These are phyloP conservation scores for Stegana nigrithorax DNA, from an alignment of 2,888 invertebrate species.

Conservation along the genomic window DNA sequence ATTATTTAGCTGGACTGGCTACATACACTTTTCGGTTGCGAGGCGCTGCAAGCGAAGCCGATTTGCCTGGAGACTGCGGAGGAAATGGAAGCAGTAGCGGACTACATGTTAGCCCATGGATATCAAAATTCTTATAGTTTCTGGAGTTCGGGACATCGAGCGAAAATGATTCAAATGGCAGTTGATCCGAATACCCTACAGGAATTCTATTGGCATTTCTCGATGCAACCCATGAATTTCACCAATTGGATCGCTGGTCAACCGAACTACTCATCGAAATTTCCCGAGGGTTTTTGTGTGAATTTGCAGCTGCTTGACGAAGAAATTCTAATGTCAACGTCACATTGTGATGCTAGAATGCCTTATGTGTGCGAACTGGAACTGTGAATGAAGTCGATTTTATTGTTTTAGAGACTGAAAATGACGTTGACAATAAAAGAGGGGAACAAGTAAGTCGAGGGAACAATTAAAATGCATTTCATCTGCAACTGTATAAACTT, in stretches of 20 bases:
- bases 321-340: slow-evolving; percentile 32
- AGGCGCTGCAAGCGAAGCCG: slow-evolving; percentile 35
- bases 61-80: slow-evolving; percentile 28
- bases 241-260: slow-evolving; percentile 29
- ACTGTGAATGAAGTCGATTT: neutral
- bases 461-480: no score
- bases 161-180: neutral
- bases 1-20: slow-evolving; percentile 42
- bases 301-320: slow-evolving; percentile 29
- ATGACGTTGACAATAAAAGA: no score
- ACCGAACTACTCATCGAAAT: neutral
- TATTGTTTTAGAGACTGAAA: no score
- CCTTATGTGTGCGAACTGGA: slow-evolving; percentile 42
- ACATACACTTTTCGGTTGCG: slow-evolving; percentile 42
- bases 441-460: no score
- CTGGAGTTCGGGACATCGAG: slow-evolving; percentile 47
- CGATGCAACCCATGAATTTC: slow-evolving; percentile 41
- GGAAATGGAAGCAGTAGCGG: slow-evolving; percentile 35
- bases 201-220: slow-evolving; percentile 42
- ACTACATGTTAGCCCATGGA: slow-evolving; percentile 37
- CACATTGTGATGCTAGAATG: slow-evolving; percentile 26
- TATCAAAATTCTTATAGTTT: slow-evolving; percentile 20
- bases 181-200: slow-evolving; percentile 20
- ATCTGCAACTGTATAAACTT: no score
- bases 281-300: slow-evolving; percentile 36